These are phyloP conservation scores for Callorhinus ursinus DNA, from an alignment of 2,113 vertebrate species.

Conservation along the genomic window DNA sequence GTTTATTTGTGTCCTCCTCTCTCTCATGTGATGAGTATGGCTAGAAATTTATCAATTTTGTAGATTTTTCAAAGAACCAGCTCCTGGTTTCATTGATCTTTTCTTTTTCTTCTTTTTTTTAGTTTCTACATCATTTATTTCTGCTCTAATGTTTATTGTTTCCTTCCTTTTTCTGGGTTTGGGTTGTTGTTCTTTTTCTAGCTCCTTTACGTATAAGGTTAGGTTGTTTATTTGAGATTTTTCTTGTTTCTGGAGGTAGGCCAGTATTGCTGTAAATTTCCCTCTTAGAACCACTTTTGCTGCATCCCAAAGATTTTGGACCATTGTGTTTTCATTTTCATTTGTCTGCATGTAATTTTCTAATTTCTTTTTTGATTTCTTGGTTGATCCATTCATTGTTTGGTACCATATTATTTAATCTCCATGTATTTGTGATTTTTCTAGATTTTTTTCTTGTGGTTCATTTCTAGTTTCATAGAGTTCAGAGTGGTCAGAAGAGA, in stretches of 20 bases:
- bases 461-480: not conserved
- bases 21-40: not conserved
- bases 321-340: not conserved
- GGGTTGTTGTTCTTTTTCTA: not conserved
- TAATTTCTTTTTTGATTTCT: not conserved
- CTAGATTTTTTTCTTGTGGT: not conserved
- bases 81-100: not conserved
- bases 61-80: not conserved
- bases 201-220: not conserved
- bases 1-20: not conserved
- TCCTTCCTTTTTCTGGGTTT: not conserved
- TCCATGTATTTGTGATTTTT: not conserved
- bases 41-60: not conserved
- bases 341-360: not conserved
- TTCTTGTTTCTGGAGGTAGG: not conserved
- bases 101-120: not conserved
- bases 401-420: not conserved
- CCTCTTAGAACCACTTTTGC: not conserved
- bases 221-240: not conserved
- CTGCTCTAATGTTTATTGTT: not conserved
- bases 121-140: not conserved
- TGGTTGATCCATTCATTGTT: not conserved
- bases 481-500: not conserved
- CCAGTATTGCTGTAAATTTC: not conserved
- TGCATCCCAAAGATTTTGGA: not conserved